Base-by-base conservation (phyloP, 2,888 invertebrate genomes). In the Clistopyga incitator region DNA sequence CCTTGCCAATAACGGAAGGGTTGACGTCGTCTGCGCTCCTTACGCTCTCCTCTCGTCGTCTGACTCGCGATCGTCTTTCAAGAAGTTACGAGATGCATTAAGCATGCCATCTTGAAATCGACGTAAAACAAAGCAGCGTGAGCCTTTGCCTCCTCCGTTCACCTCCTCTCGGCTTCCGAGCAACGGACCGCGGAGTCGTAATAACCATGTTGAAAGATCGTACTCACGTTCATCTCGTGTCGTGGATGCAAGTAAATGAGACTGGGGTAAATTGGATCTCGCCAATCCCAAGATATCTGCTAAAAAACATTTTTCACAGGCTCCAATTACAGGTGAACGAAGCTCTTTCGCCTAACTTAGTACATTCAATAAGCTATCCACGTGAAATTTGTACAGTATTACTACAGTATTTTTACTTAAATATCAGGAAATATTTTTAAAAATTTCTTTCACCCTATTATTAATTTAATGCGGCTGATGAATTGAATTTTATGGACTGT, bases 31-130 rank as follows among this genome's bases (percentile, higher is more conserved):
- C 70, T 61, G 50, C 61, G 50, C 50, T 59, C 8, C 25, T 56
- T 56, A 18, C 50, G 52, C 67, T 77, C 67, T 77, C 77, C 45
- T 81, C 47, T 72, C 38, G 54, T 64, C 65, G 65, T 77, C 71
- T 47, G 77, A 72, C 59, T 82, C 81, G 45, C 72, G 77, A 47
- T 81, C 77, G 77, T 75, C 82, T 81, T 83, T 81, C 65, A 78
- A 81, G 81, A 78, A 85, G 83, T 83, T 85, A 72, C 81, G 85
- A 85, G 81, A 83, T 75, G 78, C 83, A 75, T 85, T 85, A 81
- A 83, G 45, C 77, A 70, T 76, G 82, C 85, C 83, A 81, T 78
- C 78, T 85, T 81, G 76, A 71, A 78, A 85, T 81, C 78, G 81
- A 76, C 83, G 65, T 84, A 71, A 81, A 79, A 81, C 83, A 84